These are phyloP conservation scores for Falcunculus frontatus DNA, from an alignment of 2,113 vertebrate genomes.

Conservation along the genomic window DNA sequence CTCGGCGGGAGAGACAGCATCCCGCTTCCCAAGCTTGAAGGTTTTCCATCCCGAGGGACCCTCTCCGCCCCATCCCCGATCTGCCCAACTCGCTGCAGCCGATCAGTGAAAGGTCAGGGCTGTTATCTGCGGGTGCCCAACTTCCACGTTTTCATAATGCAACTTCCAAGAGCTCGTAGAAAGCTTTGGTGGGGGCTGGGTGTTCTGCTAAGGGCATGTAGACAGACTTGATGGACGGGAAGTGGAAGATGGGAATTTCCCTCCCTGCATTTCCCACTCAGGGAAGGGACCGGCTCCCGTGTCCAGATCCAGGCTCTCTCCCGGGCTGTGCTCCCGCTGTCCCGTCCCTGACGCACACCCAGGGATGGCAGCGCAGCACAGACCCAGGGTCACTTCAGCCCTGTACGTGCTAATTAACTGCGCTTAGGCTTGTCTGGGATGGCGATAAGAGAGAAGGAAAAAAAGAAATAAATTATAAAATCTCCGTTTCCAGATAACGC, in stretches of 20 bases:
- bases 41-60: background rate
- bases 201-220: background rate
- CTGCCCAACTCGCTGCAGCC: background rate
- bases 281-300: background rate
- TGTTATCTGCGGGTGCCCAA: conserved; percentile 25
- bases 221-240: background rate
- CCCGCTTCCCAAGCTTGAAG: background rate
- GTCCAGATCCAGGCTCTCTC: background rate
- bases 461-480: background rate
- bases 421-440: background rate
- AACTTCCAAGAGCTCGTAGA: conserved; percentile 30
- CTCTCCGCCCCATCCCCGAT: background rate
- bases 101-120: conserved; percentile 1
- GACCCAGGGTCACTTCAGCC: background rate
- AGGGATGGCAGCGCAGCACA: fast-evolving
- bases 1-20: background rate
- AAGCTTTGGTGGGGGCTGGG: background rate
- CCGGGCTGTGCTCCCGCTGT: background rate
- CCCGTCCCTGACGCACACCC: background rate
- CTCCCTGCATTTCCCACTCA: background rate
- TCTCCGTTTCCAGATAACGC: background rate
- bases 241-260: background rate
- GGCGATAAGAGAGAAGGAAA: background rate
- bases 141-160: conserved; percentile 47
- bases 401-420: background rate